Base-by-base conservation (phyloP, 2,888 invertebrate species). In the Eustalomyia histrio region DNA sequence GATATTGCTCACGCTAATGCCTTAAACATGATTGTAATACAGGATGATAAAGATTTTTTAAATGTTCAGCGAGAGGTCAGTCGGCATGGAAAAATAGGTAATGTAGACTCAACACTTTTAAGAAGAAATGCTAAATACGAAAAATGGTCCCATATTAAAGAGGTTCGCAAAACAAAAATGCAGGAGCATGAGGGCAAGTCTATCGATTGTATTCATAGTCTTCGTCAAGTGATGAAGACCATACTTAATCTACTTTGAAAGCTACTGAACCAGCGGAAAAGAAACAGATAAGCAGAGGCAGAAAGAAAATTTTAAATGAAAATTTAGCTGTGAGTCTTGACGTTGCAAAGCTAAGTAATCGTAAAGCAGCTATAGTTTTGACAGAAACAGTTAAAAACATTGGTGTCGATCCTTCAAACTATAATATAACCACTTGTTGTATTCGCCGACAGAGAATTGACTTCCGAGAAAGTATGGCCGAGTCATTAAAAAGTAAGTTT, bases 41-140 rank as follows among this genome's bases (percentile, higher is more conserved):
- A 60, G 17, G 35, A 60, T 16, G 60, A 60, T 39, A 60, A 35
- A 17, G 18, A 52, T 39, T 61, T 61, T 43, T 43, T 61, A 43
- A 14, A 43, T 39, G 43, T 21, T 14, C 61, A 60, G 60, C 1
- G 39, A 35, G 17, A 60, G 16, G 35, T 18, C 16, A 8, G 16
- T 52, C 52, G 60, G 17, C 60, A 35, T 35, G 60, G 60, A n/a
- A 60, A 64, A 64, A 64, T 64, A 16, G 50, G 29, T 50, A 16
- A 47, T 16, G 63, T 47, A 18, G 47, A 47, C 21, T 47, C 21
- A 14, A 50, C 21, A 50, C 63, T 63, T 47, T 63, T 47, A 63
- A 63, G 63, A 63, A 63, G 12, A 47, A 63, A 33, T 33, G 33
- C 33, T 4, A 33, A 33, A 33, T 33, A 33, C 8, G 8, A 33